Evolutionary conservation across 2,797 vertebrate species (phyloP).

Genomic region (Picus viridis): DNA sequence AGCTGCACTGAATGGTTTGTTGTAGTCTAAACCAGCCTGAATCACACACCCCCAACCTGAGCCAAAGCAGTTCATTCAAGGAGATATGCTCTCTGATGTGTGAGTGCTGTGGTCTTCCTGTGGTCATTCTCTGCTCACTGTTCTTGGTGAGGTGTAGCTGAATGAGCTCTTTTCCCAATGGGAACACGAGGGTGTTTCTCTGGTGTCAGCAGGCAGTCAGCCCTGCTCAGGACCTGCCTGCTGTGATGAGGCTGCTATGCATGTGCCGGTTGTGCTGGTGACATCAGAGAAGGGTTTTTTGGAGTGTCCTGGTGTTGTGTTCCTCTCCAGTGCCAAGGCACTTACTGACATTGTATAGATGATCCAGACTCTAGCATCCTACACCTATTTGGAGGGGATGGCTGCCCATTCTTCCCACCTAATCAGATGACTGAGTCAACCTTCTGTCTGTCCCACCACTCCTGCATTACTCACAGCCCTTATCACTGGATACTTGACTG

Average conservation of each 20-base stretch:
- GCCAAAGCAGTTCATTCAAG: neutral
- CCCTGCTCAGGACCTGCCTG: neutral
- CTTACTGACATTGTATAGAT: neutral
- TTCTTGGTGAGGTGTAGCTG: neutral
- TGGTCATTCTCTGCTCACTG: neutral
- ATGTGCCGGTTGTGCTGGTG: neutral
- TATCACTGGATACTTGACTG: neutral
- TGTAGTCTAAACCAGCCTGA: neutral
- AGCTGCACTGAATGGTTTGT: neutral
- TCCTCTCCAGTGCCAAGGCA: neutral
- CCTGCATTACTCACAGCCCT: neutral
- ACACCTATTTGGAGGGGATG: accelerated
- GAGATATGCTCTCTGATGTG: neutral
- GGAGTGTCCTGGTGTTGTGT: neutral
- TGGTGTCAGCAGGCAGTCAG: neutral
- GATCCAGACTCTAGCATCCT: neutral
- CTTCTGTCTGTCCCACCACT: neutral
- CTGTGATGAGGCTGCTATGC: neutral
- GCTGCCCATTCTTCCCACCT: neutral
- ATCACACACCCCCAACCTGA: neutral
- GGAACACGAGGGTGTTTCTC: neutral
- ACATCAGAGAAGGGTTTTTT: neutral
- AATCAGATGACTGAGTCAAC: neutral
- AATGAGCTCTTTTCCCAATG: neutral
- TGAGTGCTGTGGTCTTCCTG: neutral